Base-by-base conservation (phyloP, 2,888 invertebrate genomes). In the Hermodice carunculata region DNA sequence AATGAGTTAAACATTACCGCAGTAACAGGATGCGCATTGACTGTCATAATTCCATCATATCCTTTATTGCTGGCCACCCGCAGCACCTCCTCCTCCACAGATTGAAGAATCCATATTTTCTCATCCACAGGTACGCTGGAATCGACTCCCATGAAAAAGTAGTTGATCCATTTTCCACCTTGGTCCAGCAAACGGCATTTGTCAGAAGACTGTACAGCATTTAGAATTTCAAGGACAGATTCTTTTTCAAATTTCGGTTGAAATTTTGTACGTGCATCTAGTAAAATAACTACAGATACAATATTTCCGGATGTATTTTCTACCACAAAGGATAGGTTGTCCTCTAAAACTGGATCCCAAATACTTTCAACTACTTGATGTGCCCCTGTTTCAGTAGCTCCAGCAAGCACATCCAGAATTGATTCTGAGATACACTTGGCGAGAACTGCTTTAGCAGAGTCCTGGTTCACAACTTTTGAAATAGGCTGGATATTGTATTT, bases 1-100 rank as follows among this genome's bases (percentile, higher is more conserved):
- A 44, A 6, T 44, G n/a, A 8, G 6, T 19, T 19, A 19, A 17
- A 6, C 6, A n/a, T 61, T 29, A 61, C 62, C 54, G 43, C 22
- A 17, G 62, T 61, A 6, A 56, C 62, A 8, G 53, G 62, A 22
- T 61, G 62, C 11, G 62, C 43, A 49, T 63, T 58, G 40, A 63
- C 48, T 3, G 34, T 44, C 19, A 59, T 17, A 26, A 63, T 58
- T 1, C 63, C 59, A 28, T 59, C 48, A 49, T 40, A 59, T n/a
- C 48, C 59, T 59, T 44, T 49, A 22, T 3, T 29, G 11, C 26
- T 24, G n/a, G 28, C 42, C 19, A 58, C 22, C 14, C 40, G 19
- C 1, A 46, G 2, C 14, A 11, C 24, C 14, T 26, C 26, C 6
- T 46, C 24, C 26, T 40, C 57, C 58, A 63, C 37, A 28, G 37